Conservation (phyloP, 2,797 vertebrate genomes). For the Miichthys miiuy region DNA sequence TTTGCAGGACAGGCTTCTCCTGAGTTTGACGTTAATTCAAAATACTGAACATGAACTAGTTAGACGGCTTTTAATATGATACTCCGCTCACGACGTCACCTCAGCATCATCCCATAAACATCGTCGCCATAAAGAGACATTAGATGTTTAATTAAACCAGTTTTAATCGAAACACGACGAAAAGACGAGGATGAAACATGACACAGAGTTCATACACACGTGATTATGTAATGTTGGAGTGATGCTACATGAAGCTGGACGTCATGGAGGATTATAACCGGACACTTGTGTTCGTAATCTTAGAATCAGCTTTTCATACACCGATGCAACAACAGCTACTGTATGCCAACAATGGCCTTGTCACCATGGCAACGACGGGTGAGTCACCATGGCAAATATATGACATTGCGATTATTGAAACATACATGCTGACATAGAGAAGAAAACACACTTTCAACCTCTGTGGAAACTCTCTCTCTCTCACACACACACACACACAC, state of each 20-base stretch:
- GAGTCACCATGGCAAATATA: conserved; percentile 61
- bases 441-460: conserved; percentile 16
- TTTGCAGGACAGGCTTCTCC: not conserved
- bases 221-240: not conserved
- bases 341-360: conserved; percentile 40
- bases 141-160: not conserved
- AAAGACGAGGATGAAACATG: not conserved
- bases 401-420: conserved; percentile 59
- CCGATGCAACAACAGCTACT: conserved; percentile 23
- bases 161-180: not conserved
- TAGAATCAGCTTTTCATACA: not conserved
- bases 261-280: not conserved
- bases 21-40: not conserved
- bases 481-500: not conserved
- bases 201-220: not conserved
- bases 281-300: not conserved
- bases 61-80: not conserved
- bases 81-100: too few species aligned
- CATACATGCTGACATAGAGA: not conserved
- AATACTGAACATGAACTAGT: not conserved
- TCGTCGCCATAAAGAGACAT: not conserved
- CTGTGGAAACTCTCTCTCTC: not conserved
- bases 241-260: not conserved
- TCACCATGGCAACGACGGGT: conserved; percentile 59
- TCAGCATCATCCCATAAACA: too few species aligned